A percentile compares a stretch with the other conserved stretches of the same genome.
These are phyloP conservation scores for Muschampia plurimacula DNA, from an alignment of 2,888 invertebrate genomes.

Conservation along the genomic window DNA sequence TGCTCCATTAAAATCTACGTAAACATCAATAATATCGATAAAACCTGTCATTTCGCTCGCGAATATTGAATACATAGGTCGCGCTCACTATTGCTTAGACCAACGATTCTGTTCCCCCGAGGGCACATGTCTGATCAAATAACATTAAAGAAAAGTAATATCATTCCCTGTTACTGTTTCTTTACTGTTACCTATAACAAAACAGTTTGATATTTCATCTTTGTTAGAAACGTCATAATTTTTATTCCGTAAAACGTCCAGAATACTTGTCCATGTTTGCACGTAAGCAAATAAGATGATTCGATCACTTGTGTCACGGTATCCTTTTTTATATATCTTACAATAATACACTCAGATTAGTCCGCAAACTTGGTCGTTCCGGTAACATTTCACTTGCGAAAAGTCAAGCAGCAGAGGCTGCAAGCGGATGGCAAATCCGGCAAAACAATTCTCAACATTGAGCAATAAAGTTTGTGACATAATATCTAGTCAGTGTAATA, in stretches of 20 bases:
- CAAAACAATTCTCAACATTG: neutral
- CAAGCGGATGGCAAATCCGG: neutral
- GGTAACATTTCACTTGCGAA: neutral
- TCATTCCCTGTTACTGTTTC: neutral
- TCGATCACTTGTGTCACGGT: no score
- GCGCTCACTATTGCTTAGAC: neutral
- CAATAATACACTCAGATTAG: neutral
- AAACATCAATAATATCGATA: constrained; percentile 2
- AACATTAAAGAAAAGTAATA: constrained; percentile 10
- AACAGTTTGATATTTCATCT: neutral
- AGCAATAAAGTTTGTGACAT: neutral
- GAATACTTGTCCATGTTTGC: neutral
- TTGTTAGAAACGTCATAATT: neutral
- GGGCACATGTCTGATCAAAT: constrained; percentile 22
- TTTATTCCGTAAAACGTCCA: neutral
- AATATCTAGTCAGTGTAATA: neutral
- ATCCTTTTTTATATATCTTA: neutral
- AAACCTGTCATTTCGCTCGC: neutral
- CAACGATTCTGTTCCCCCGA: neutral
- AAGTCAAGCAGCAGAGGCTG: neutral
- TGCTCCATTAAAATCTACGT: neutral
- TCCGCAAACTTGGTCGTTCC: neutral
- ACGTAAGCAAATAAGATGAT: no score
- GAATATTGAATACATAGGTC: neutral
- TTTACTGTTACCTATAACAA: constrained; percentile 16